These are phyloP conservation scores for Aphaenogaster rudis DNA, from an alignment of 1,140 invertebrate species.

Conservation along the genomic window DNA sequence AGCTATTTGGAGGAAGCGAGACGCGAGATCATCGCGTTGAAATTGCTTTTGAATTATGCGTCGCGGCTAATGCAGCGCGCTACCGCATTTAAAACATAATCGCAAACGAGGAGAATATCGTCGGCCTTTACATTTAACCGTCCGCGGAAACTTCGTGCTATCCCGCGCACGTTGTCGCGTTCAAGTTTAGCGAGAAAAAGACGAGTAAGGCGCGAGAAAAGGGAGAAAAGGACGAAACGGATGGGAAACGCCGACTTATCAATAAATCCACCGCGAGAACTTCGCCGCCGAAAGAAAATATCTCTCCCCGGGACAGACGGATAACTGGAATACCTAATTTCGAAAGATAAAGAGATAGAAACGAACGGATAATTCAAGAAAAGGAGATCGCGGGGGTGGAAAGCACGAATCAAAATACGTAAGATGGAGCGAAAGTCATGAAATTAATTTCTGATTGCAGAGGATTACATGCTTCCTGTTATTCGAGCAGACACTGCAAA, in stretches of 20 bases:
- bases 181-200: background rate
- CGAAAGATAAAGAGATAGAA: slow-evolving; percentile 43
- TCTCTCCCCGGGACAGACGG: slow-evolving; percentile 40
- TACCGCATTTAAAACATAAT: slow-evolving; percentile 74
- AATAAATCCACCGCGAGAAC: slow-evolving; percentile 64
- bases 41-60: slow-evolving; percentile 76
- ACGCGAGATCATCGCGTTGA: slow-evolving; percentile 49
- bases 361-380: slow-evolving; percentile 12
- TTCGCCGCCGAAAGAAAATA: slow-evolving; percentile 56
- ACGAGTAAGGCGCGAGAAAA: background rate
- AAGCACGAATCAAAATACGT: background rate
- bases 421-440: background rate
- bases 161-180: background rate
- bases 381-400: background rate
- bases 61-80: slow-evolving; percentile 58
- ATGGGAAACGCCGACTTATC: slow-evolving; percentile 53
- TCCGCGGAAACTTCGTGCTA: slow-evolving; percentile 4
- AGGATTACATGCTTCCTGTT: background rate
- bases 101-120: slow-evolving; percentile 37
- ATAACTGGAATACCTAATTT: slow-evolving; percentile 70
- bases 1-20: slow-evolving; percentile 8
- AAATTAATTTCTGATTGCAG: slow-evolving; percentile 34
- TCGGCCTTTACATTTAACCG: slow-evolving; percentile 52
- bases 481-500: background rate
- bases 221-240: background rate